Base-by-base conservation (phyloP, 2,888 invertebrate genomes). In the Trichopria drosophilae region DNA sequence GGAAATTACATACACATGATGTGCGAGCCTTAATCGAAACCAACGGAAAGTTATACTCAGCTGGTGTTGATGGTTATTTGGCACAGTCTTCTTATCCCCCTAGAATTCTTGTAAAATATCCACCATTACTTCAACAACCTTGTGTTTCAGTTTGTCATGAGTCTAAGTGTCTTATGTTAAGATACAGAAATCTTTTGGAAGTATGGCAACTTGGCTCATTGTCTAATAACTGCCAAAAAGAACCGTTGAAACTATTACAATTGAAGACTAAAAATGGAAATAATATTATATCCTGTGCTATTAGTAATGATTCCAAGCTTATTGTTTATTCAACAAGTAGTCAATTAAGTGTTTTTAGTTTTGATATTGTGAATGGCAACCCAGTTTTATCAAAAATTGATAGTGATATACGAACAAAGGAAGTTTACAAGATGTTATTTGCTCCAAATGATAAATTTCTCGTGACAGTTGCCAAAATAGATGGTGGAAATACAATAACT, bases 1-100 rank as follows among this genome's bases (percentile, higher is more conserved):
- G 90, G 51, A 81, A 83, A 65, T 83, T 90, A 40, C 95, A 96
- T 73, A 85, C 86, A 37, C 93, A 96, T 72, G 94, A 94, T 77
- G 91, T 96, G 1, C 83, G 88, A 63, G 82, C 86, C 1, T 74
- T 95, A 41, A 78, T 83, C 2, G 78, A 86, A 28, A 78, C 82
- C 40, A 82, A 81, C 7, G 80, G 84, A 4, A 83, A 82, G 66
- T 77, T 94, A 13, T 82, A 88, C 62, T 92, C 93, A 1, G 90
- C 86, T 51, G 94, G 92, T 13, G 79, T 86, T 26, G 91, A 91
- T 74, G 88, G 90, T 1, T 87, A 90, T 65, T 76, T 92, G 15
- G 85, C 86, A 1, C 78, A 87, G 51, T 87, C 87, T 7, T 86
- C 83, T 64, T 84, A 82, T 65, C 85, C 85, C 5, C 87, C 83